These are phyloP conservation scores for Xiphorhynchus elegans DNA, from an alignment of 2,113 vertebrate genomes.

Conservation along the genomic window DNA sequence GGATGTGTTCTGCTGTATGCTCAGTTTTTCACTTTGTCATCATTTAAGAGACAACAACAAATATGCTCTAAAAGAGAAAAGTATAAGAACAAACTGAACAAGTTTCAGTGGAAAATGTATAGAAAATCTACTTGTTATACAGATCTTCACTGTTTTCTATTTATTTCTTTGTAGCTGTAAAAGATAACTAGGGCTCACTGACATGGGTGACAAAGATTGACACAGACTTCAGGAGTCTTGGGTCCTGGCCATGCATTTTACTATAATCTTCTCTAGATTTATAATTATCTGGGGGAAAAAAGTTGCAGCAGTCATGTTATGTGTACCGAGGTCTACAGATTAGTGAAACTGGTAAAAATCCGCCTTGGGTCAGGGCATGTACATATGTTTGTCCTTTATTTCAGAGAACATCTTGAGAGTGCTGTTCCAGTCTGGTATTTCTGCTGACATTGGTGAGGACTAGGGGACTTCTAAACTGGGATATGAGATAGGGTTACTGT, in stretches of 20 bases:
- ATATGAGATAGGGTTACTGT: conserved; percentile 31
- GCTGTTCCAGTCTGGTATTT: conserved; percentile 22
- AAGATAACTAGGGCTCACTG: neutral
- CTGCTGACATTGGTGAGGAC: neutral
- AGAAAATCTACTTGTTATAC: neutral
- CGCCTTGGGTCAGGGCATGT: neutral
- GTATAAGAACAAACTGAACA: neutral
- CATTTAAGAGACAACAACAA: neutral
- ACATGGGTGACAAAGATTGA: neutral
- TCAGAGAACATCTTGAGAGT: conserved; percentile 26
- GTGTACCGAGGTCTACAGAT: neutral
- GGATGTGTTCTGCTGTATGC: neutral
- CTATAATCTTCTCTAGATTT: neutral
- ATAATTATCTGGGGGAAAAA: neutral
- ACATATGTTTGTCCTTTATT: neutral
- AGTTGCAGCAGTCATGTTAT: neutral
- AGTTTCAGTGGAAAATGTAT: neutral
- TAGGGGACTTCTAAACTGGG: conserved; percentile 34
- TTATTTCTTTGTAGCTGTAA: neutral
- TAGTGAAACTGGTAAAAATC: conserved; percentile 13
- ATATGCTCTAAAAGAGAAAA: neutral
- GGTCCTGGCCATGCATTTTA: neutral
- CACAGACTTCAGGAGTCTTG: neutral
- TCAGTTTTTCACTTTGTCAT: neutral
- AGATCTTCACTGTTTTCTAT: neutral